Percentiles rank a stretch among this genome's conserved stretches.
These are phyloP conservation scores for Salpingus planirostris DNA, from an alignment of 2,888 invertebrate species.

Conservation along the genomic window DNA sequence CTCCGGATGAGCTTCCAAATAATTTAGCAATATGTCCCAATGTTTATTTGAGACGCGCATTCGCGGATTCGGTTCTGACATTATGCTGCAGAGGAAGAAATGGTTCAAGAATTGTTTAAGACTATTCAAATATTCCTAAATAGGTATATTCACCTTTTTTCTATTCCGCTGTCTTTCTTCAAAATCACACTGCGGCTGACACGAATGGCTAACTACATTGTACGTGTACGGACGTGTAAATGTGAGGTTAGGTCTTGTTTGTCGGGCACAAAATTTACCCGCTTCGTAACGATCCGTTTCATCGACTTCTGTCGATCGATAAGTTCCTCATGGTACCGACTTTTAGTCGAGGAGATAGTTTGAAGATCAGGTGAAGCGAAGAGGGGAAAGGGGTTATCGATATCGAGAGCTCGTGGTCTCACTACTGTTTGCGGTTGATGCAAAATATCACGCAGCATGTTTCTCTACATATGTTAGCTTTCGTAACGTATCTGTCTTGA, in stretches of 20 bases:
- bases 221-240: too few species aligned
- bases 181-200: too few species aligned
- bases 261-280: background rate
- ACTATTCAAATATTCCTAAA: too few species aligned
- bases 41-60: conserved; percentile 3
- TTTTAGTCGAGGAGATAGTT: background rate
- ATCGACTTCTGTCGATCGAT: background rate
- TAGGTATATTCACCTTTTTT: too few species aligned
- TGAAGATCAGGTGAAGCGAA: background rate
- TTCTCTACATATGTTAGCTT: too few species aligned
- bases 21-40: conserved; percentile 6
- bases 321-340: background rate
- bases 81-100: too few species aligned
- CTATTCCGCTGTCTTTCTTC: too few species aligned
- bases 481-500: too few species aligned
- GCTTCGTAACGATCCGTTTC: background rate
- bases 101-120: too few species aligned
- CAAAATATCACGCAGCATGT: too few species aligned
- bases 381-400: background rate
- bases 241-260: background rate
- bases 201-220: too few species aligned
- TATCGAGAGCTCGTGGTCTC: background rate
- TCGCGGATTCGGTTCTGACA: background rate
- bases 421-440: too few species aligned
- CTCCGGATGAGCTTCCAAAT: conserved; percentile 6